Percentiles rank a stretch among this genome's conserved stretches.
These are phyloP conservation scores for Heliothis virescens DNA, from an alignment of 1,140 invertebrate species.

Conservation along the genomic window DNA sequence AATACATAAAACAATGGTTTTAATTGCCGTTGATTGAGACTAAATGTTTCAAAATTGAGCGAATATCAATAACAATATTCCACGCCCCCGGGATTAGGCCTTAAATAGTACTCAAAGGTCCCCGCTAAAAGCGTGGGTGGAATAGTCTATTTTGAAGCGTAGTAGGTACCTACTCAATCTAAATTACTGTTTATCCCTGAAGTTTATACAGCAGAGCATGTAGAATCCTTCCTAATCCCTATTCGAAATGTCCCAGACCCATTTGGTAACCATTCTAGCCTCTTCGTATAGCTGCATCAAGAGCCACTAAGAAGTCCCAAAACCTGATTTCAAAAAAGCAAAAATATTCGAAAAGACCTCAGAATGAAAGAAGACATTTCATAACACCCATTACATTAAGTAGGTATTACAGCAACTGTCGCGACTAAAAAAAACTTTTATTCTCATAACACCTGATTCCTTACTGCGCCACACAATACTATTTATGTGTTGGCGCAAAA, in stretches of 20 bases:
- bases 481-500: slow-evolving; percentile 56
- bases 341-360: not conserved
- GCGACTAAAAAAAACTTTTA: slow-evolving; percentile 11
- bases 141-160: not conserved
- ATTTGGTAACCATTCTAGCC: too few relatives aligned
- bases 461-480: slow-evolving; percentile 52
- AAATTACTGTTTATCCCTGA: too few relatives aligned
- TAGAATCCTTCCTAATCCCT: too few relatives aligned
- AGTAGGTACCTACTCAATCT: not conserved
- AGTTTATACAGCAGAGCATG: too few relatives aligned
- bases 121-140: slow-evolving; percentile 9
- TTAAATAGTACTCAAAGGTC: not conserved
- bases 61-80: slow-evolving; percentile 19
- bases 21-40: not conserved
- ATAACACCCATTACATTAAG: slow-evolving; percentile 15
- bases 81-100: slow-evolving; percentile 22
- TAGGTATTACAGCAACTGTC: not conserved
- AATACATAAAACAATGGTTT: not conserved
- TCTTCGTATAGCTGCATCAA: too few relatives aligned
- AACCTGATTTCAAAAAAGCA: not conserved
- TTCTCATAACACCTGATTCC: slow-evolving; percentile 51
- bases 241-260: not conserved
- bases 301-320: not conserved
- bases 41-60: not conserved
- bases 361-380: slow-evolving; percentile 1